Conservation (phyloP, 2,797 vertebrate genomes). For the Mareca strepera region DNA sequence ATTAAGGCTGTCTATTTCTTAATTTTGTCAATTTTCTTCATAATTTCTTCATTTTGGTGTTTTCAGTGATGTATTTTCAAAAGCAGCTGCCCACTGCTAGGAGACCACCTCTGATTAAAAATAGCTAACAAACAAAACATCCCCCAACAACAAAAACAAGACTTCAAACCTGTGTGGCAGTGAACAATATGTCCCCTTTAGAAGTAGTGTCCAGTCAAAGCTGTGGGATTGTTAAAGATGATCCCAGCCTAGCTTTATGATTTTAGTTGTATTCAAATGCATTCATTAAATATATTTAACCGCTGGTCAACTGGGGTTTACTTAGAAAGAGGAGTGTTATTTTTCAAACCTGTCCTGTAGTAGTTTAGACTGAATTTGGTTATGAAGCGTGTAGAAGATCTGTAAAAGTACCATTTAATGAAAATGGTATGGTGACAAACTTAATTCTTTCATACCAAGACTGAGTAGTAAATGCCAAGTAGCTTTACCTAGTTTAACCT, state of each 20-base stretch:
- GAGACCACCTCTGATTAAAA: neutral
- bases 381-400: neutral
- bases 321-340: neutral
- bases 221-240: neutral
- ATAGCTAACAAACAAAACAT: no score
- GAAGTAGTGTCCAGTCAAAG: rapidly evolving
- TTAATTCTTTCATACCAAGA: neutral
- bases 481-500: neutral
- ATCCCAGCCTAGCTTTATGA: neutral
- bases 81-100: neutral
- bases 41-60: neutral
- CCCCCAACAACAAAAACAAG: neutral
- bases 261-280: neutral
- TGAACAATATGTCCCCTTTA: neutral
- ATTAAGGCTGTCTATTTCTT: neutral
- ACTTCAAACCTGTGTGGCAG: neutral
- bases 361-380: neutral
- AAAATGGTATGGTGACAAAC: neutral
- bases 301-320: neutral
- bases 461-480: neutral
- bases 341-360: neutral
- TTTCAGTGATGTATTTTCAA: neutral
- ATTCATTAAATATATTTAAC: neutral
- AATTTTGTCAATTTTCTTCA: neutral
- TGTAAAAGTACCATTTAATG: neutral